A percentile compares a stretch with the other conserved stretches of the same genome.
Evolutionary conservation across 2,113 vertebrate species (phyloP).

Genomic region (Clinocottus analis): DNA sequence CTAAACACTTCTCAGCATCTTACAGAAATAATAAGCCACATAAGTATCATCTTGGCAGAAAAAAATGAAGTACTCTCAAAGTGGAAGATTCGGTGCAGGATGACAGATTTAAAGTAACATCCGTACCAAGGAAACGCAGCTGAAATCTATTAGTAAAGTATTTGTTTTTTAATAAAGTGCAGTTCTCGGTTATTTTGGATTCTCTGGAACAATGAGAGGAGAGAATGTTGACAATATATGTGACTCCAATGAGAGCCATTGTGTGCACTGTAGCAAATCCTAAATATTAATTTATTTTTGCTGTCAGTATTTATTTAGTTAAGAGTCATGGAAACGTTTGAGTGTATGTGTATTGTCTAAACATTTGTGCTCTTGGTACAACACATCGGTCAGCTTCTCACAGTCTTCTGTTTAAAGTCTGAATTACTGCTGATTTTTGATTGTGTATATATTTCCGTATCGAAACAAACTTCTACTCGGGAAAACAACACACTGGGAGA

Average conservation of each 20-base stretch:
- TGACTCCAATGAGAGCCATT: too few relatives aligned
- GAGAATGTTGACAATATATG: constrained; percentile 14
- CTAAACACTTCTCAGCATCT: neutral
- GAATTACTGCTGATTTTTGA: constrained; percentile 32
- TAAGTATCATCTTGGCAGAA: neutral
- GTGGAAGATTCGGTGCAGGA: constrained; percentile 18
- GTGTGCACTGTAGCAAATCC: constrained; percentile 21
- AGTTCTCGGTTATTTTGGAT: constrained; percentile 25
- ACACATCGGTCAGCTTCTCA: constrained; percentile 10
- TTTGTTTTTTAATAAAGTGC: constrained; percentile 31
- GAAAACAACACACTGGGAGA: constrained; percentile 38
- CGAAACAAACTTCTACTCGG: constrained; percentile 41
- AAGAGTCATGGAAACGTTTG: constrained; percentile 4
- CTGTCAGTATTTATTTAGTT: constrained; percentile 42
- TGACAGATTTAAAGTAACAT: constrained; percentile 27
- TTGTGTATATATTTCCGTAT: constrained; percentile 45
- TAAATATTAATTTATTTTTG: constrained; percentile 40
- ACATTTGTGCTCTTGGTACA: constrained; percentile 20
- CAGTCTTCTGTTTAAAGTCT: constrained; percentile 25
- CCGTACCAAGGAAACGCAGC: constrained; percentile 16
- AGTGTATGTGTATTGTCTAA: constrained; percentile 22
- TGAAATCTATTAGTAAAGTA: constrained; percentile 50
- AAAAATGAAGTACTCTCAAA: neutral
- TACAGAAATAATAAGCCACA: constrained; percentile 11
- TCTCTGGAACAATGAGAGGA: neutral